Base-by-base conservation (phyloP, 2,113 vertebrate species). In the Plotosus lineatus region DNA sequence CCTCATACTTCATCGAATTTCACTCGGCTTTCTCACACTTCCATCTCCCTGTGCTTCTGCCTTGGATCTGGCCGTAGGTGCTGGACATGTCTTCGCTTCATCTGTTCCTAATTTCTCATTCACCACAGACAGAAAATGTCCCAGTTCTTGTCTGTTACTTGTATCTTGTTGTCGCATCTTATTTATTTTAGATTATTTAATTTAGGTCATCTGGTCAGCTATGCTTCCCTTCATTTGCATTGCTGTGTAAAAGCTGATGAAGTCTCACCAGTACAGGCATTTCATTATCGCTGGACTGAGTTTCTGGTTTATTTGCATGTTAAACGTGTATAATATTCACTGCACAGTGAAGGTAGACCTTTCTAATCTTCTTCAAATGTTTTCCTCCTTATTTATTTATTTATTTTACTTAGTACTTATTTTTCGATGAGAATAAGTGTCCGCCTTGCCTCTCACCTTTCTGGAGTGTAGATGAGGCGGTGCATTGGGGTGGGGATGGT, bases 241-340 rank as follows among this genome's bases (percentile, higher is more conserved):
- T 53, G 48, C 63, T 31, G 74, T 74, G 38, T 74, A 81, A 68
- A 73, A 68, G 48, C 77, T 80, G 17, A 65, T 50, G 3, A 48
- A 38, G 74, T 66, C 55, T 81, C 51, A 73, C 53, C 50, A 77
- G 2, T 44, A 3, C 19, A 42, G 26, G 38, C 23, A 12, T 71
- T 65, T 73, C n/a, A 36, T 77, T 4, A 14, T 28, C n/a, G 44
- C 15, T 46, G 74, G 81, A 69, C 28, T 12, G 36, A 53, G 12
- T 12, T 46, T 77, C 48, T 31, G 36, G 3, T 65, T 81, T 69
- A 15, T 65, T 63, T 46, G 12, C 10, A 50, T 77, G 36, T 84
- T 66, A 28, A 48, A 10, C n/a, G 33, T 58, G 21, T 11, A 61
- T 17, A 17, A n/a, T n/a, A n/a, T n/a, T n/a, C 68, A 73, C 48